These are phyloP conservation scores for Tipula unca DNA, from an alignment of 2,888 invertebrate genomes.

Conservation along the genomic window DNA sequence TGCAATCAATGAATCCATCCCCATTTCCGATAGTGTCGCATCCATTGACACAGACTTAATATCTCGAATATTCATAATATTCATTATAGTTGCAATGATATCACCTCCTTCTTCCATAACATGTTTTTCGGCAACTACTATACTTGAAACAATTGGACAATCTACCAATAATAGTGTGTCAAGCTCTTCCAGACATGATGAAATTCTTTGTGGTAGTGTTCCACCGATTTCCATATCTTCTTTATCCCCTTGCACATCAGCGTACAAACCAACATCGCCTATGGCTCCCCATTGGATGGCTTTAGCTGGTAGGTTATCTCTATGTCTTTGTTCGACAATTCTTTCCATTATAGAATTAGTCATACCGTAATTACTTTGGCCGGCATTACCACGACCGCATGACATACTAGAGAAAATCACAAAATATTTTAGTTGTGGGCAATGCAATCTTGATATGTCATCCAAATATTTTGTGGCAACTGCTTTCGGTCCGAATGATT, in stretches of 20 bases:
- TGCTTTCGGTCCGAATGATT: constrained; percentile 69
- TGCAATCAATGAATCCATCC: constrained; percentile 96
- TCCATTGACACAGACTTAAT: constrained; percentile 60
- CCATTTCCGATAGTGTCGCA: constrained; percentile 76
- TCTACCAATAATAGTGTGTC: constrained; percentile 66
- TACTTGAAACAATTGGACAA: constrained; percentile 63
- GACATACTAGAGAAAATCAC: constrained; percentile 88
- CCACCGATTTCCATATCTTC: constrained; percentile 64
- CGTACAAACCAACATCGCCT: constrained; percentile 80
- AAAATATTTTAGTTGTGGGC: constrained; percentile 58
- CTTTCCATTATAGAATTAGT: constrained; percentile 87
- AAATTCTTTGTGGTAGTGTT: constrained; percentile 76
- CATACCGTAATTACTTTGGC: constrained; percentile 86
- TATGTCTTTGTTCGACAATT: constrained; percentile 65
- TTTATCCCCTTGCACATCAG: constrained; percentile 63
- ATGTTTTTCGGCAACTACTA: constrained; percentile 80
- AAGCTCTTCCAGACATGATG: constrained; percentile 67
- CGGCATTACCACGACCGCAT: constrained; percentile 85
- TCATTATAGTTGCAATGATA: constrained; percentile 63
- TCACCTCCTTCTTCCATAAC: constrained; percentile 48
- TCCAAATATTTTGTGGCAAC: constrained; percentile 73
- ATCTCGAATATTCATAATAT: constrained; percentile 59
- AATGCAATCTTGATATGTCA: constrained; percentile 49
- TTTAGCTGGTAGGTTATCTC: constrained; percentile 63
- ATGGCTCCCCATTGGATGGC: constrained; percentile 92